These are phyloP conservation scores for Drosophila cognata DNA, from an alignment of 2,888 invertebrate genomes.

Conservation along the genomic window DNA sequence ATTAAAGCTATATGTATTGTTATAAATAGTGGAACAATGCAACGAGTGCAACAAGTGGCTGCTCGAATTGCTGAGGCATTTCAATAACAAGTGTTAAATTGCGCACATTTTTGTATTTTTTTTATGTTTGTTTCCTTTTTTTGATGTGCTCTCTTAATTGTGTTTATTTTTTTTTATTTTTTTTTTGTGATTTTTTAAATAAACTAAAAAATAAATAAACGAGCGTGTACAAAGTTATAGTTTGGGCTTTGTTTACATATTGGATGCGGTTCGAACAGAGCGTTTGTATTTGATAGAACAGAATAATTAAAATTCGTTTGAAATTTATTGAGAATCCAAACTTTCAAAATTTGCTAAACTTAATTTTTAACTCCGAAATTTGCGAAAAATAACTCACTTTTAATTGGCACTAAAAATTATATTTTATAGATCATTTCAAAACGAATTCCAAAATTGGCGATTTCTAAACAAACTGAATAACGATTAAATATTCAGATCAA, in stretches of 20 bases:
- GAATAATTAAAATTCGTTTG: neutral
- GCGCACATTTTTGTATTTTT: neutral
- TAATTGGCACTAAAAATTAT: neutral
- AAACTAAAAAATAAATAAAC: neutral
- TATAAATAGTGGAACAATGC: neutral
- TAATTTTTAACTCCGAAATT: neutral
- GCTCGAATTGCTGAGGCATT: neutral
- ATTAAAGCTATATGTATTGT: neutral
- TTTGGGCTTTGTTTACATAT: neutral
- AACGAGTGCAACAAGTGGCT: slow-evolving; percentile 17
- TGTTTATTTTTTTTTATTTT: neutral
- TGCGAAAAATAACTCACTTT: neutral
- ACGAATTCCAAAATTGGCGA: neutral
- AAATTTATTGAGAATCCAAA: neutral
- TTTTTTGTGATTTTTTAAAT: neutral
- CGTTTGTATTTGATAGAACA: neutral
- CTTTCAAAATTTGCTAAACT: neutral
- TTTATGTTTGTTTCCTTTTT: neutral
- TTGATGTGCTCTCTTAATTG: neutral
- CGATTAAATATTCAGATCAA: neutral
- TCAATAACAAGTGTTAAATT: slow-evolving; percentile 1
- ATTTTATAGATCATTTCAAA: neutral
- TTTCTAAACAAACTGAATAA: neutral
- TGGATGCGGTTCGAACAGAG: neutral
- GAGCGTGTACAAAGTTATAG: neutral